A percentile compares a stretch with the other conserved stretches of the same genome.
These are phyloP conservation scores for Eupithecia subumbrata DNA, from an alignment of 2,888 invertebrate genomes.

Conservation along the genomic window DNA sequence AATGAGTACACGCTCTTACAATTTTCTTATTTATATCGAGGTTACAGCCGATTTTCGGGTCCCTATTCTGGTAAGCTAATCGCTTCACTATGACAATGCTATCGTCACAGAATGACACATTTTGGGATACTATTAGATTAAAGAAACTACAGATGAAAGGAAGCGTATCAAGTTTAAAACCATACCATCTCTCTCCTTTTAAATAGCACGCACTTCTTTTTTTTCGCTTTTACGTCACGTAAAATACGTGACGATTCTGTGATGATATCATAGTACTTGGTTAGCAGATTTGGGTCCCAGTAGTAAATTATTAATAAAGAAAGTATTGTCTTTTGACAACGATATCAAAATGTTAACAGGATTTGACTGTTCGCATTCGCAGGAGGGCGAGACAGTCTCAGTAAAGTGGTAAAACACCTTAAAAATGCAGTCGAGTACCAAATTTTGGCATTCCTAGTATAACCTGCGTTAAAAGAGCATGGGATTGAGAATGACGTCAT, in stretches of 20 bases:
- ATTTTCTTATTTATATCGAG: background rate
- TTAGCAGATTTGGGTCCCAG: too few species aligned
- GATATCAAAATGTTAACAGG: background rate
- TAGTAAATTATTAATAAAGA: background rate
- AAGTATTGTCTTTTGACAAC: background rate
- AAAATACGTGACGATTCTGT: too few species aligned
- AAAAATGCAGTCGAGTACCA: background rate
- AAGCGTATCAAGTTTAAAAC: background rate
- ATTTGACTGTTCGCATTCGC: constrained; percentile 35
- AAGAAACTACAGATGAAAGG: background rate
- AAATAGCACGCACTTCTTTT: too few species aligned
- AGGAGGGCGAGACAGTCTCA: constrained; percentile 68
- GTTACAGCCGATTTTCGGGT: background rate
- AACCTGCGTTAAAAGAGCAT: background rate
- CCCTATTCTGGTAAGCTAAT: background rate
- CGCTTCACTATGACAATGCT: background rate
- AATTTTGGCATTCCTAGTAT: constrained; percentile 1
- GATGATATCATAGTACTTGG: too few species aligned
- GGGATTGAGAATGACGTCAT: background rate
- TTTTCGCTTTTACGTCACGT: too few species aligned
- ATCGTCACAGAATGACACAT: background rate
- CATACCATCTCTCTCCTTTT: background rate
- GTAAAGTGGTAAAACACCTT: constrained; percentile 31
- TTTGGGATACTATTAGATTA: background rate
- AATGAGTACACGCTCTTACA: background rate